Evolutionary conservation across 2,797 vertebrate species (phyloP), one percentile per base, ranked within the genome.

Genomic region (Pseudochirops corinnae): DNA sequence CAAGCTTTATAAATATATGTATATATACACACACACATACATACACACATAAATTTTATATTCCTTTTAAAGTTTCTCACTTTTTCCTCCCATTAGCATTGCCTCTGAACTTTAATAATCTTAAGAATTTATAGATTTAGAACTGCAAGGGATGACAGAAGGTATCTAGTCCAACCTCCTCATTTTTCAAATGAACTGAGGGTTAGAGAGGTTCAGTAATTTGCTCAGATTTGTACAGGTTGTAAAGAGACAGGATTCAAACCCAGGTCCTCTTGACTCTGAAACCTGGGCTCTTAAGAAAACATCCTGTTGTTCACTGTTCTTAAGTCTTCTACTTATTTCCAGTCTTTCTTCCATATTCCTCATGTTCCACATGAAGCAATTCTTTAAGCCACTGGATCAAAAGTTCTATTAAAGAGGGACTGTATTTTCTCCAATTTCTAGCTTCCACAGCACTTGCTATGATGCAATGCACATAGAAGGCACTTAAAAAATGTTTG

Each of bases 311-410:
- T 50, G 39, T 82, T 87, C 0, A 92, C 5, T 29, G 31, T 50
- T 82, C 33, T 93, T 93, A n/a, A n/a, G n/a, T 91, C 21, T 90
- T 50, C 39, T 7, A 56, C 56, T 94, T 96, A 94, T 94, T 96
- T 62, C 82, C 52, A 96, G 46, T 14, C 9, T 91, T 92, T 62
- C 93, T 60, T 74, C 5, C n/a, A 93, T 18, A 82, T 50, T 21
- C 52, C 93, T 96, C 56, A 87, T 93, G 67, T 82, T 93, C 93
- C 74, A 91, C 55, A 93, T 96, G 56, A 95, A 93, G 90, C 74
- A 95, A 94, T 5, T 18, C 33, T 94, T 50, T 93, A 87, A 87
- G 39, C 24, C 21, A 87, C 24, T 26, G 21, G 74, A 46, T 87
- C 74, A 87, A 26, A 87, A 87, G 21, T 2, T 87, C 74, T 87